Evolutionary conservation across 2,797 vertebrate genomes (phyloP).

Genomic region (Amniataba percoides): DNA sequence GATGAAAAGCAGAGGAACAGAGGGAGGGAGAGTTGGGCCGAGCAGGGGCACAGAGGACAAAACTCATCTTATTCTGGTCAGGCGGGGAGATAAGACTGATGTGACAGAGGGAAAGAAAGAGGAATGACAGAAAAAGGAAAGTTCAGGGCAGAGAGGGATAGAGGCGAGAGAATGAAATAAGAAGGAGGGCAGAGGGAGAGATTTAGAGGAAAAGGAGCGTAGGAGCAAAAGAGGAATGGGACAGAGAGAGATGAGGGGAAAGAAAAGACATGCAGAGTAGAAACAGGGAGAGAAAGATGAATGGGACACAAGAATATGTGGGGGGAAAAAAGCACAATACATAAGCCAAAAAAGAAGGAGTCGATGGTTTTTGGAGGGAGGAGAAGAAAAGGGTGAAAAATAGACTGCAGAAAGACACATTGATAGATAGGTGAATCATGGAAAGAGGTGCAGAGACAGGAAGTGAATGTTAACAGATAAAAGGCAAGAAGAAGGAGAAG

Average conservation of each 20-base stretch:
- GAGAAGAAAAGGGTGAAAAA: not conserved
- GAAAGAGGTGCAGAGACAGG: slow-evolving; percentile 18
- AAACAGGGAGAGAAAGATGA: slow-evolving; percentile 36
- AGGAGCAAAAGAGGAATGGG: not conserved
- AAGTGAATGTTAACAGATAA: slow-evolving; percentile 44
- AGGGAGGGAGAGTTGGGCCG: not conserved
- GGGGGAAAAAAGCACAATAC: not conserved
- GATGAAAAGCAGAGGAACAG: not conserved
- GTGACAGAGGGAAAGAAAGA: slow-evolving; percentile 10
- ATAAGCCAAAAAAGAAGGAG: slow-evolving; percentile 2
- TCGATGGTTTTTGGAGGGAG: slow-evolving; percentile 13
- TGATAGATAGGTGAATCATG: slow-evolving; percentile 34
- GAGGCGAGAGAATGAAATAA: slow-evolving; percentile 3
- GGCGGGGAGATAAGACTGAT: slow-evolving; percentile 36
- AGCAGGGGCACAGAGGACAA: slow-evolving; percentile 7
- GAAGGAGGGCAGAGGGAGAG: slow-evolving; percentile 10
- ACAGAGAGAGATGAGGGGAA: not conserved
- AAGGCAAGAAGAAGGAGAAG: slow-evolving; percentile 25
- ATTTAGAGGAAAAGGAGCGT: not conserved
- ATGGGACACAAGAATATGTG: slow-evolving; percentile 11
- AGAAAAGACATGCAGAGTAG: not conserved
- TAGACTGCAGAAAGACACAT: not conserved
- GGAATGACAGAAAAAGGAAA: not conserved
- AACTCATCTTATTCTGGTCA: slow-evolving; percentile 34
- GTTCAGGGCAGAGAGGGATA: slow-evolving; percentile 28